Percentiles rank a stretch among this genome's conserved stretches.
These are phyloP conservation scores for Tolypeutes matacus DNA, from an alignment of 2,797 vertebrate genomes.

Conservation along the genomic window DNA sequence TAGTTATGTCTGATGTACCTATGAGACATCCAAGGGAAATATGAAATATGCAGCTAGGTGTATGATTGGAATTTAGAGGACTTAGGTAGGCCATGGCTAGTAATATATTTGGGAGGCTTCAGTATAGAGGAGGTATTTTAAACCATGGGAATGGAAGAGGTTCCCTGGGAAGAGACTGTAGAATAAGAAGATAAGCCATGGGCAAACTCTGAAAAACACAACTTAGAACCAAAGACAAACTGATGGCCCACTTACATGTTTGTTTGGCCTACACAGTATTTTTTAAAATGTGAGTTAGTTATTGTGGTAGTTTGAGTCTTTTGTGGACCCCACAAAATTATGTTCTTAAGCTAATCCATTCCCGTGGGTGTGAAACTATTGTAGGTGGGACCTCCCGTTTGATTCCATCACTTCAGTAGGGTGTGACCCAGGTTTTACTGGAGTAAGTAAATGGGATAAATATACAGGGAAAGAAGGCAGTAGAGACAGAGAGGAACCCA, in stretches of 20 bases:
- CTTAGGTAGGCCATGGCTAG: not conserved
- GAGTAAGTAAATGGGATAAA: too few species aligned
- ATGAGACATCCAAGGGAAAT: fast-evolving
- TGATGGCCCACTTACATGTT: not conserved
- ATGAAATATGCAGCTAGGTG: not conserved
- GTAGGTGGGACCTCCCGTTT: too few species aligned
- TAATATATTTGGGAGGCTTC: not conserved
- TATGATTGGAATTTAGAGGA: not conserved
- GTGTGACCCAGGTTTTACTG: too few species aligned
- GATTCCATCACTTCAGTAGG: too few species aligned
- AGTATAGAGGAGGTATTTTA: not conserved
- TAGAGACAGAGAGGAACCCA: too few species aligned
- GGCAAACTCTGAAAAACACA: not conserved
- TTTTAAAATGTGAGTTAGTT: not conserved
- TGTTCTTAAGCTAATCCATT: too few species aligned
- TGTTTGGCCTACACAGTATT: not conserved
- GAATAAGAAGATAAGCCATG: not conserved
- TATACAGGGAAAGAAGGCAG: too few species aligned
- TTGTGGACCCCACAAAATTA: too few species aligned
- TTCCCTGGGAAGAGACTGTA: not conserved
- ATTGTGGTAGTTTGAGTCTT: too few species aligned
- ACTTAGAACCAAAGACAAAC: not conserved
- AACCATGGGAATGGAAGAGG: not conserved
- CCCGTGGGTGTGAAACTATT: too few species aligned
- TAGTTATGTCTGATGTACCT: not conserved